Evolutionary conservation across 2,888 invertebrate genomes (phyloP).

Genomic region (Noctua comes): DNA sequence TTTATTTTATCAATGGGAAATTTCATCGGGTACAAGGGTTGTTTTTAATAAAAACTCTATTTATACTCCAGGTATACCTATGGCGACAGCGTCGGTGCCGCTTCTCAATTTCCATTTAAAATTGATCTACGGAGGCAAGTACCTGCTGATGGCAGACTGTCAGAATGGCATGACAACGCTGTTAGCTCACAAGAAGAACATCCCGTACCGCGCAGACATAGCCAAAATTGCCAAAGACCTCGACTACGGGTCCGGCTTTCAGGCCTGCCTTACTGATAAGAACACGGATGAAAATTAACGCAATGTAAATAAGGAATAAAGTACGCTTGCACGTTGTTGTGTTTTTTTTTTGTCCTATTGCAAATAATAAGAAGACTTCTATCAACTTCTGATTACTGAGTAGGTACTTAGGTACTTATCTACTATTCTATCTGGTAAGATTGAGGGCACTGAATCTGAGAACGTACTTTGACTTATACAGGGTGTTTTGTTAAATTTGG

Average conservation of each 20-base stretch:
- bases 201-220: conserved; percentile 73
- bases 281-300: conserved; percentile 66
- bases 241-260: conserved; percentile 72
- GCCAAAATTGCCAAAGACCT: conserved; percentile 64
- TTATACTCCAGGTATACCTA: conserved; percentile 70
- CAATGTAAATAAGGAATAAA: conserved; percentile 22
- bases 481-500: too few species aligned
- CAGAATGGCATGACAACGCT: conserved; percentile 71
- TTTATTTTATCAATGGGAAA: neutral
- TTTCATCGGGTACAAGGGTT: neutral
- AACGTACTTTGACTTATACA: neutral
- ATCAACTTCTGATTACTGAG: neutral
- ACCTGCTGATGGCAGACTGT: conserved; percentile 81
- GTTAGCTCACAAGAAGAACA: conserved; percentile 58
- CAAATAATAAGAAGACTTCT: neutral
- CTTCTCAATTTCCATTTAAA: conserved; percentile 80
- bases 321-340: neutral
- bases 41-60: neutral
- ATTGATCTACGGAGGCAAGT: conserved; percentile 74
- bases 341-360: neutral
- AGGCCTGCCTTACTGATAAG: conserved; percentile 72
- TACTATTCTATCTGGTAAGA: neutral
- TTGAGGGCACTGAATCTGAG: neutral
- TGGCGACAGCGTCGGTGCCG: conserved; percentile 68
- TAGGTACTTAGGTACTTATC: neutral